Conservation (phyloP, 2,113 vertebrate species). For the Sander lucioperca region DNA sequence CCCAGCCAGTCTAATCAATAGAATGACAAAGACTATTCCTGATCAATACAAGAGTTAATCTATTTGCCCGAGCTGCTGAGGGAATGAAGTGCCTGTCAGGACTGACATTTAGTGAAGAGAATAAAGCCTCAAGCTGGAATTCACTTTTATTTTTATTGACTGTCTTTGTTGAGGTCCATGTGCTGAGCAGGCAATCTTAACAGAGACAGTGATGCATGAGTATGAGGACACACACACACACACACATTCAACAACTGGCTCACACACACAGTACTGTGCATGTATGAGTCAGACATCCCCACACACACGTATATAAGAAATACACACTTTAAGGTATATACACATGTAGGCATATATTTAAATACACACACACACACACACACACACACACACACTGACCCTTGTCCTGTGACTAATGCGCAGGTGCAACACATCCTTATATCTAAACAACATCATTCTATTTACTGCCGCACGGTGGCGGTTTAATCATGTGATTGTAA, state of each 20-base stretch:
- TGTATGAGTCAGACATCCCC: slow-evolving; percentile 6
- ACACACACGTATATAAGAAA: background rate
- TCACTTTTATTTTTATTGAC: slow-evolving; percentile 57
- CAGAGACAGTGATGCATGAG: slow-evolving; percentile 32
- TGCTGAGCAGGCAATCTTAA: slow-evolving; percentile 46
- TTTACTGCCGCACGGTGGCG: no score
- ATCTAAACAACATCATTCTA: no score
- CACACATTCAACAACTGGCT: background rate
- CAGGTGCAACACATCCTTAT: background rate
- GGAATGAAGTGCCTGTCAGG: slow-evolving; percentile 25
- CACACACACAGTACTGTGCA: background rate
- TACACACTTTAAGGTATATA: background rate
- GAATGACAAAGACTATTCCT: slow-evolving; percentile 24
- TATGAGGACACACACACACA: background rate
- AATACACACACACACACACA: slow-evolving; percentile 4
- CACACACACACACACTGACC: slow-evolving; percentile 13
- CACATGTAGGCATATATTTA: background rate
- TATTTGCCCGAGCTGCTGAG: slow-evolving; percentile 18
- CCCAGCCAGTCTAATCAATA: slow-evolving; percentile 41
- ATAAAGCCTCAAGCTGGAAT: slow-evolving; percentile 20
- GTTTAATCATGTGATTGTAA: no score
- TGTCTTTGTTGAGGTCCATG: slow-evolving; percentile 14
- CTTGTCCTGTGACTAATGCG: slow-evolving; percentile 29
- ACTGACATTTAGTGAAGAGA: slow-evolving; percentile 43
- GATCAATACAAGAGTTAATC: slow-evolving; percentile 60